Conservation (phyloP, 1,140 invertebrate genomes). For the Aphidius ervi region DNA sequence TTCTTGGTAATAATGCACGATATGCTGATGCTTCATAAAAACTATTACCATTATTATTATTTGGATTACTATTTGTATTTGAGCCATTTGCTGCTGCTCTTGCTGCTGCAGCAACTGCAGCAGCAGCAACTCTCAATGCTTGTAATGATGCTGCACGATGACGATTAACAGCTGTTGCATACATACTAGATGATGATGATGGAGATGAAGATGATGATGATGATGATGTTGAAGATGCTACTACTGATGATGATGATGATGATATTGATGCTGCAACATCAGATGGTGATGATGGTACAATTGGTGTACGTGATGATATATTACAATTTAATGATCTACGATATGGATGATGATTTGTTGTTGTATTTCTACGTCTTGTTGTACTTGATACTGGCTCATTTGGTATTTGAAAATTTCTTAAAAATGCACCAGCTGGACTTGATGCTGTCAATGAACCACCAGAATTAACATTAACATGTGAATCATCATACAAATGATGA, state of each 20-base stretch:
- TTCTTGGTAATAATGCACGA: slow-evolving; percentile 42
- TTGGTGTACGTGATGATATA: slow-evolving; percentile 14
- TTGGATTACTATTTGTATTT: slow-evolving; percentile 4
- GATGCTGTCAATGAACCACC: not conserved
- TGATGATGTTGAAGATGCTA: slow-evolving; percentile 24
- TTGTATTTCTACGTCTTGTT: slow-evolving; percentile 10
- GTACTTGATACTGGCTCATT: slow-evolving; percentile 12
- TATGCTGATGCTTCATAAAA: slow-evolving; percentile 45
- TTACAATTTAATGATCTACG: slow-evolving; percentile 23
- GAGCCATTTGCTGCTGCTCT: slow-evolving; percentile 12
- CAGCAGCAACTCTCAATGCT: slow-evolving; percentile 35
- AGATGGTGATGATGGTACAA: slow-evolving; percentile 23
- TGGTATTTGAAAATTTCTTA: slow-evolving; percentile 17
- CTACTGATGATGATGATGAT: slow-evolving; percentile 16
- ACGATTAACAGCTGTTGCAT: slow-evolving; percentile 41
- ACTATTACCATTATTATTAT: slow-evolving; percentile 14
- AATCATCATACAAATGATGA: slow-evolving; percentile 22
- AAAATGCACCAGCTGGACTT: slow-evolving; percentile 15
- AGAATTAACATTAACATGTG: slow-evolving; percentile 6
- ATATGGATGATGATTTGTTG: slow-evolving; percentile 23
- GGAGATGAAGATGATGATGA: slow-evolving; percentile 16
- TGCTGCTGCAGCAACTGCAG: slow-evolving; percentile 12
- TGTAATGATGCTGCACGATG: slow-evolving; percentile 38
- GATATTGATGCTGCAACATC: slow-evolving; percentile 25
- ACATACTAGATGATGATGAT: slow-evolving; percentile 30